Base-by-base conservation (phyloP, 2,888 invertebrate species). In the Zhengitettix transpicula region DNA sequence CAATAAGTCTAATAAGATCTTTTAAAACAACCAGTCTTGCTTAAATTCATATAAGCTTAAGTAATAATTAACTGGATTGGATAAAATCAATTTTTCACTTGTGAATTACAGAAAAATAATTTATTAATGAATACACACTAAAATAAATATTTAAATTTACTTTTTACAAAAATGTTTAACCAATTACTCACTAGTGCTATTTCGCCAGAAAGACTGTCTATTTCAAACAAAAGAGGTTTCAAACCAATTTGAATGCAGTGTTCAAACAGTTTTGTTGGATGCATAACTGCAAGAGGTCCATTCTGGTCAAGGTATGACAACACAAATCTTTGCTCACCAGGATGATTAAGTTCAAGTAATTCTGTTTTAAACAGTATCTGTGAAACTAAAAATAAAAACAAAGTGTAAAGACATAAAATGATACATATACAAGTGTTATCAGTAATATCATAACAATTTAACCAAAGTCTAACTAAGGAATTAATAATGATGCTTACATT, bases 291-390 rank as follows among this genome's bases (percentile, higher is more conserved):
- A 0, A 80, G 74, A 1, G 85, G 82, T 0, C 84, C 85, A 0
- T 76, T 73, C 10, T 73, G 72, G 60, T 79, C 77, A 52, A 87
- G 73, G 8, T 81, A 77, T 47, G 75, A 71, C 11, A 85, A 72
- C 15, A 85, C 72, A 64, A 81, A 78, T 0, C 80, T 75, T 68
- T 86, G 85, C 1, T 80, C 73, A 0, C 85, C 84, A 40, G 77
- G 74, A 14, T 81, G 80, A 60, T 74, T 71, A 57, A 83, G 70
- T 42, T 75, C 72, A 7, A 74, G 72, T 0, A 81, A 68, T 57
- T 78, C 77, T 0, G 74, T 73, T 0, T 76, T 75, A 61, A 76
- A 77, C n/a, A 83, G 71, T 65, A 80, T 79, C 42, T 47, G 47
- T 47, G 47, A 47, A 47, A 47, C 47, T 47, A 47, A 47, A n/a